Conservation (phyloP, 1,140 invertebrate genomes). For the Medauroidea extradentata region DNA sequence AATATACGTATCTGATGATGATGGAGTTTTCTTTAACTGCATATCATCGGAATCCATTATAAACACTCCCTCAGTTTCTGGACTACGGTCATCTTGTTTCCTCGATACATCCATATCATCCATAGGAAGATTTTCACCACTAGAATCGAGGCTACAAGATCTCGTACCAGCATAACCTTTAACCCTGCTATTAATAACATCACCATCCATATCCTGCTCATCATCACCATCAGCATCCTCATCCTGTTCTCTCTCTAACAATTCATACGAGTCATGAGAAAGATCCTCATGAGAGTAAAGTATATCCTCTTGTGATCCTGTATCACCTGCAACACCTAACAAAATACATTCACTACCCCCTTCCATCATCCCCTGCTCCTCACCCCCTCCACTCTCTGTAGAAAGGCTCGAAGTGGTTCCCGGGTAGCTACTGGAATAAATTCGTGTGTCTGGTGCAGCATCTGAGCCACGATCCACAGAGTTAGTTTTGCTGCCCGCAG, state of each 20-base stretch:
- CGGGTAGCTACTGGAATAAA: conserved; percentile 80
- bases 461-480: conserved; percentile 25
- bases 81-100: too few relatives aligned
- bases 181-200: neutral
- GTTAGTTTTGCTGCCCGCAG: conserved; percentile 27
- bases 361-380: conserved; percentile 49
- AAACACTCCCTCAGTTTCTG: too few relatives aligned
- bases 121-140: neutral
- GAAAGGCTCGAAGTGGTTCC: conserved; percentile 61
- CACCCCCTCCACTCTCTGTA: conserved; percentile 54
- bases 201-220: conserved; percentile 8
- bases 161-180: conserved; percentile 3
- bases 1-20: too few relatives aligned
- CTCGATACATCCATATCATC: neutral
- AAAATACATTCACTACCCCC: conserved; percentile 23
- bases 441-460: conserved; percentile 50
- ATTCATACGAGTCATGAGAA: conserved; percentile 83
- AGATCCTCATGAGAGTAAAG: conserved; percentile 74
- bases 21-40: too few relatives aligned
- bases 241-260: conserved; percentile 55
- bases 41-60: too few relatives aligned
- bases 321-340: conserved; percentile 12
- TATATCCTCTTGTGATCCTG: conserved; percentile 28
- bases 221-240: conserved; percentile 12
- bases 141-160: conserved; percentile 9